Conservation (phyloP, 1,140 invertebrate species). For the Aphidius gifuensis region DNA sequence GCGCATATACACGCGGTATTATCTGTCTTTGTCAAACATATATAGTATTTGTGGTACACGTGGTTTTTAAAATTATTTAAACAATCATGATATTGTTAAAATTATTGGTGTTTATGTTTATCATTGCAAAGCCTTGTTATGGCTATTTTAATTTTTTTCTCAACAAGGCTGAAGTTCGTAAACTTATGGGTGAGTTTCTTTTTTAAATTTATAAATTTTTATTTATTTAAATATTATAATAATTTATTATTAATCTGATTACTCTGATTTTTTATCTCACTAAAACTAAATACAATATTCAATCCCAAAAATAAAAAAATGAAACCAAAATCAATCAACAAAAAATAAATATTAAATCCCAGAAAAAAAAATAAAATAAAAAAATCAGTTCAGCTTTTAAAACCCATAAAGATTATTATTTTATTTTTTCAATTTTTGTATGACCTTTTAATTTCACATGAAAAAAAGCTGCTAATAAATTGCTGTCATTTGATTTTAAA, state of each 20-base stretch:
- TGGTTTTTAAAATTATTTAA: constrained; percentile 17
- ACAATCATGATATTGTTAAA: constrained; percentile 33
- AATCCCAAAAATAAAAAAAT: too few species aligned
- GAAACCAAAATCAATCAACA: too few species aligned
- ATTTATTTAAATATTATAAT: constrained; percentile 10
- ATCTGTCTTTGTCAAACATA: constrained; percentile 5
- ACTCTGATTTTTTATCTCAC: background rate
- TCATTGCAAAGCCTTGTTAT: constrained; percentile 37
- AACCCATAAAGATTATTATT: too few species aligned
- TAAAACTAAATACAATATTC: too few species aligned
- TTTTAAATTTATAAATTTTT: constrained; percentile 17
- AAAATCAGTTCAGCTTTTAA: too few species aligned
- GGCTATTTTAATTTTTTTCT: constrained; percentile 53
- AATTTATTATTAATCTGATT: constrained; percentile 6
- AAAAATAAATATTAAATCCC: too few species aligned
- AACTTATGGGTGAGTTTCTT: constrained; percentile 49
- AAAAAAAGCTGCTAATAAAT: too few species aligned
- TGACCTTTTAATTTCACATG: too few species aligned
- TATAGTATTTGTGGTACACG: constrained; percentile 24
- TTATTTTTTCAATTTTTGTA: too few species aligned
- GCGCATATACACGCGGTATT: constrained; percentile 8
- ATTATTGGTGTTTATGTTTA: constrained; percentile 35
- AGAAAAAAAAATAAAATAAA: too few species aligned
- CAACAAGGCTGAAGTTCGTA: constrained; percentile 49
- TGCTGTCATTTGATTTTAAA: too few species aligned